phyloP scores from a whole-genome alignment of 1,140 invertebrate species.

The Dendrolimus kikuchii region DNA sequence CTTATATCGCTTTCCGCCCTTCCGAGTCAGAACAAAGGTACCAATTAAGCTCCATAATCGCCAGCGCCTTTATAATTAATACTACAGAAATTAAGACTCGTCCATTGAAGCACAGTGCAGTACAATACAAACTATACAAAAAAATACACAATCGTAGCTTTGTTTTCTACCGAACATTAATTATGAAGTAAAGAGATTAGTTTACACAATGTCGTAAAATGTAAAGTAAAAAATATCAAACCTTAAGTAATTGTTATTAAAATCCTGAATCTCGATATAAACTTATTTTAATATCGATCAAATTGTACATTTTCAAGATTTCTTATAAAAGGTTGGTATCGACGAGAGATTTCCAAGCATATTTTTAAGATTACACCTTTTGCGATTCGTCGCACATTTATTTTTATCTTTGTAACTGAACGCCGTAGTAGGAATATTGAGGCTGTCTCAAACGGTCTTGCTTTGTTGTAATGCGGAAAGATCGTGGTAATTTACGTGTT shows the following conservation, averaged over 20 bases:
- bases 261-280: slow-evolving; percentile 2
- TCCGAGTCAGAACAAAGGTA: slow-evolving; percentile 40
- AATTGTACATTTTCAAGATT: background rate
- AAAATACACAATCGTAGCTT: slow-evolving; percentile 47
- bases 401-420: too few species aligned
- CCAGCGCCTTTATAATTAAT: slow-evolving; percentile 51
- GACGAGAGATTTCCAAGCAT: too few species aligned
- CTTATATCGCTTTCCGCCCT: slow-evolving; percentile 30
- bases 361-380: too few species aligned
- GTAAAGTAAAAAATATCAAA: slow-evolving; percentile 16
- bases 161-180: slow-evolving; percentile 53
- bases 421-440: too few species aligned
- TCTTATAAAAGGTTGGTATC: slow-evolving; percentile 9
- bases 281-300: too few species aligned
- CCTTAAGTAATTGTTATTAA: slow-evolving; percentile 19
- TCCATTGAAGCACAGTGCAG: slow-evolving; percentile 41
- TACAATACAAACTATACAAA: slow-evolving; percentile 30
- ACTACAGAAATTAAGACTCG: slow-evolving; percentile 53
- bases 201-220: slow-evolving; percentile 28
- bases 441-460: too few species aligned
- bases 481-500: too few species aligned
- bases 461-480: too few species aligned
- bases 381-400: too few species aligned
- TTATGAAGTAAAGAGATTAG: slow-evolving; percentile 41
- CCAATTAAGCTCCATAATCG: slow-evolving; percentile 54